phyloP scores from a whole-genome alignment of 2,888 invertebrate genomes.

The Pteria penguin region DNA sequence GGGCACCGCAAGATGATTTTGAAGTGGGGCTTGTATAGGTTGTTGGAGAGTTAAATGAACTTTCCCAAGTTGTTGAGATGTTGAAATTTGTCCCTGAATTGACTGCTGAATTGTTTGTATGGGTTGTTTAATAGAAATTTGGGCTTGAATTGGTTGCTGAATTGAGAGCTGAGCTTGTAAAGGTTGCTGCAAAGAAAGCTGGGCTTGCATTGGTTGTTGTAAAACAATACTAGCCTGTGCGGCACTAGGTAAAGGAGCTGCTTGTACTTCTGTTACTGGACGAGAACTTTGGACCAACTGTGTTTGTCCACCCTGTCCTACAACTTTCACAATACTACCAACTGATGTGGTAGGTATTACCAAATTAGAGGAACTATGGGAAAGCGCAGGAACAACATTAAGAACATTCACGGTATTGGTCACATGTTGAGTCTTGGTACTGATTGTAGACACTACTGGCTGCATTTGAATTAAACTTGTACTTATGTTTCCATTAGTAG shows the following conservation, averaged over 20 bases:
- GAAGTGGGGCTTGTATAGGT: not conserved
- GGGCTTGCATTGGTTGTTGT: not conserved
- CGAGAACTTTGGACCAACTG: no score
- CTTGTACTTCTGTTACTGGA: no score
- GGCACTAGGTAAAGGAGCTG: not conserved
- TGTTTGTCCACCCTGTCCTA: not conserved
- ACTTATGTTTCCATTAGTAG: not conserved
- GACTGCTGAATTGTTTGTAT: not conserved
- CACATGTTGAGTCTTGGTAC: not conserved
- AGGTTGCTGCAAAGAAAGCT: not conserved
- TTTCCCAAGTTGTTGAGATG: not conserved
- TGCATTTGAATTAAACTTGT: conserved; percentile 25
- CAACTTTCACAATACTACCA: not conserved
- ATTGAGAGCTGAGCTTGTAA: not conserved
- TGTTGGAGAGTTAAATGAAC: conserved; percentile 5
- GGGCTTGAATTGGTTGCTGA: not conserved
- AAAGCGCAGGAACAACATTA: conserved; percentile 32
- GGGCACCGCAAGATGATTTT: not conserved
- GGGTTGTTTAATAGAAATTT: not conserved
- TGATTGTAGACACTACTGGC: conserved; percentile 14
- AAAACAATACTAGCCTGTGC: not conserved
- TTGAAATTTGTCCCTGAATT: not conserved
- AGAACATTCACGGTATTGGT: conserved; percentile 39
- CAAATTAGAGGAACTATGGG: conserved; percentile 13
- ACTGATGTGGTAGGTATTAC: conserved; percentile 2